Conservation (phyloP, 2,797 vertebrate genomes). For the Chelon labrosus region DNA sequence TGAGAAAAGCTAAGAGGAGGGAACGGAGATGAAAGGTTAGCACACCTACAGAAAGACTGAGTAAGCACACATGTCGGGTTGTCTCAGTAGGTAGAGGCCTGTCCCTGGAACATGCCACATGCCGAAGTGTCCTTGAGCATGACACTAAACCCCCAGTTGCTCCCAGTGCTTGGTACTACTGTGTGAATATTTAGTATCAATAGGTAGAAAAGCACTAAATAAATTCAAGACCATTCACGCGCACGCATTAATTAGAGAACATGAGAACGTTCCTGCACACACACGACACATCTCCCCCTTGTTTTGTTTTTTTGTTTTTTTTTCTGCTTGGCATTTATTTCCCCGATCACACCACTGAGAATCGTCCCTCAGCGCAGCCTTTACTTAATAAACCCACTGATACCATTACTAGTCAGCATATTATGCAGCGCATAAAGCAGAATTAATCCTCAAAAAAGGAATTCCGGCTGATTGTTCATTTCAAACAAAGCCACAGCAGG, state of each 20-base stretch:
- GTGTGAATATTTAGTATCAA: too few species aligned
- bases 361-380: conserved; percentile 4
- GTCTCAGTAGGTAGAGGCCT: too few species aligned
- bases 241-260: too few species aligned
- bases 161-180: too few species aligned
- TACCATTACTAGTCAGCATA: conserved; percentile 49
- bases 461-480: conserved; percentile 59
- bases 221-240: too few species aligned
- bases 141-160: too few species aligned
- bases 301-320: too few species aligned
- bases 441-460: conserved; percentile 46
- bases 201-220: too few species aligned
- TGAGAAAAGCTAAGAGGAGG: conserved; percentile 3
- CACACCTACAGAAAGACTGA: background rate
- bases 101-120: too few species aligned
- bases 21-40: background rate
- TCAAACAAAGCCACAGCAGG: conserved; percentile 52
- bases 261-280: background rate
- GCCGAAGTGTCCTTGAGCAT: too few species aligned
- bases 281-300: too few species aligned
- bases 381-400: conserved; percentile 44
- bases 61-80: too few species aligned
- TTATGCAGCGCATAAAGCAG: conserved; percentile 39
- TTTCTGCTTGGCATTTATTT: background rate
- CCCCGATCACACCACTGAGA: conserved; percentile 11